Evolutionary conservation across 23 tunicate genomes (phyloP).

Genomic region (Halocynthia roretzi): DNA sequence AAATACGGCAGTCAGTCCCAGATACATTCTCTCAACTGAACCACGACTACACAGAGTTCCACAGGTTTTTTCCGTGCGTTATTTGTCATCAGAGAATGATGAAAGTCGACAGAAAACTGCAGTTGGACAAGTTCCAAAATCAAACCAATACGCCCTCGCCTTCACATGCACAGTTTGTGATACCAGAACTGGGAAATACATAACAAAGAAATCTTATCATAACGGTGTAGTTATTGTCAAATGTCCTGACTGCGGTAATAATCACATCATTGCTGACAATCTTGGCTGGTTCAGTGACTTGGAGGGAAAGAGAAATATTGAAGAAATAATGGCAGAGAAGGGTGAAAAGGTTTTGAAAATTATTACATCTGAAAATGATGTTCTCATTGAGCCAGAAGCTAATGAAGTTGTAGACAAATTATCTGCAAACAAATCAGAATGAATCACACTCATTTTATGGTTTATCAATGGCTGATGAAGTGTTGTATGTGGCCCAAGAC

Average conservation of each 20-base stretch:
- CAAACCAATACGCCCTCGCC: constrained; percentile 49
- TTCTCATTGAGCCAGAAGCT: constrained; percentile 41
- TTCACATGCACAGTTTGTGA: constrained; percentile 88
- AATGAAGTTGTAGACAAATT: neutral
- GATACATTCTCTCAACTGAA: no score
- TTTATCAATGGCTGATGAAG: no score
- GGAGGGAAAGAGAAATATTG: constrained; percentile 90
- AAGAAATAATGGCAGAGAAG: constrained; percentile 87
- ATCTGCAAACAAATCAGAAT: no score
- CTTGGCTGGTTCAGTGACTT: constrained; percentile 92
- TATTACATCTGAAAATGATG: constrained; percentile 31
- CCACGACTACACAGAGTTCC: no score
- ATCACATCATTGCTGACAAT: constrained; percentile 94
- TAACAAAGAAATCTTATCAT: constrained; percentile 85
- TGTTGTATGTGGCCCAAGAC: neutral
- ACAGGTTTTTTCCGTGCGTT: no score
- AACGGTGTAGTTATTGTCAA: constrained; percentile 91
- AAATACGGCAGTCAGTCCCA: no score
- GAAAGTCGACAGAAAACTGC: neutral
- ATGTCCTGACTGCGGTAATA: constrained; percentile 75
- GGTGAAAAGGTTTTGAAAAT: constrained; percentile 81
- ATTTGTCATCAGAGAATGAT: no score
- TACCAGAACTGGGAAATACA: constrained; percentile 55
- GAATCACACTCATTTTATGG: no score
- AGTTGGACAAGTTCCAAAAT: constrained; percentile 25